Evolutionary conservation across 2,797 vertebrate genomes (phyloP), one percentile per base, ranked within the genome.

Genomic region (Gadopsis bispinosus): DNA sequence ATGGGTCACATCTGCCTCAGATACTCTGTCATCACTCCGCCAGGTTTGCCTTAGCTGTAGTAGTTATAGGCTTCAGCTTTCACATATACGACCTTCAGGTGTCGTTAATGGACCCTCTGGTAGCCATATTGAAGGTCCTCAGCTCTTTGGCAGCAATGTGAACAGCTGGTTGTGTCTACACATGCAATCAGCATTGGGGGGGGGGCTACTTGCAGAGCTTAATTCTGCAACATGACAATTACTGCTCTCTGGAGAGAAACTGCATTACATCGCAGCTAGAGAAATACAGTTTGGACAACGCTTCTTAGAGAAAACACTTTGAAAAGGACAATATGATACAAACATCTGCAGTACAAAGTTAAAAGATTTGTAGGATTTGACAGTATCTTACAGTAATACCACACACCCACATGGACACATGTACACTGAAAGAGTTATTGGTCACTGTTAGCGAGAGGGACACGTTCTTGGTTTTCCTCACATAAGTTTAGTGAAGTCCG

Each of bases 1-100:
- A 22, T 54, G 69, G 80, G 58, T 84, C 80, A 78, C 82, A 80
- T 76, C 81, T 73, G 75, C 79, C 75, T 73, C 69, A 51, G 56
- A 65, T 35, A 55, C 66, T 68, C 69, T 59, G 60, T 78, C 79
- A 73, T 87, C 80, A 53, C 78, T 83, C 76, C 60, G 75, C 60
- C 56, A 39, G 54, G 71, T 63, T 75, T 37, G 62, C 59, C 51
- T 56, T 37, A 11, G 41, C 73, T 48, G 55, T 29, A 5, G 64
- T 4, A 1, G 69, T 67, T 26, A 73, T 8, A 50, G 47, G 43
- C 64, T 7, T 72, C 41, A 5, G 41, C 14, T 67, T 47, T 60
- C n/a, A 45, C 31, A 33, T 3, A 37, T 50, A 16, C 20, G 17
- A 79, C 84, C 59, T 82, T 83, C 58, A 81, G 80, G 69, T 80